These are phyloP conservation scores for Smittia sp. DNA, from an alignment of 2,888 invertebrate species.

Conservation along the genomic window DNA sequence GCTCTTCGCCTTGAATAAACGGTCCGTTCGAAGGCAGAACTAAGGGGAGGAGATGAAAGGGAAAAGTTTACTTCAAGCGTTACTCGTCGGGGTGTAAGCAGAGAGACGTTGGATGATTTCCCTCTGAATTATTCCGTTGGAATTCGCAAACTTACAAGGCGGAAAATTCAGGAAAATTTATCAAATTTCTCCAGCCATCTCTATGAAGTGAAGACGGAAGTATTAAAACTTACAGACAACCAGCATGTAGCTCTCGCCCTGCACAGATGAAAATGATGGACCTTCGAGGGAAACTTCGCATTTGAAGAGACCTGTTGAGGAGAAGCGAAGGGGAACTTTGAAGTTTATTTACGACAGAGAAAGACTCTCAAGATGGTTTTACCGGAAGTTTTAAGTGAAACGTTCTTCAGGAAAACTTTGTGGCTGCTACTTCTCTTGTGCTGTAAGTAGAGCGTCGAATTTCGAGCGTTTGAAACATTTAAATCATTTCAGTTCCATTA, in stretches of 20 bases:
- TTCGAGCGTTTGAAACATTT: slow-evolving; percentile 7
- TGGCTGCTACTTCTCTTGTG: slow-evolving; percentile 34
- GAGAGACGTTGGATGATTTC: too few relatives aligned
- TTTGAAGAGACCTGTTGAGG: slow-evolving; percentile 65
- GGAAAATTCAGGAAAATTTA: too few relatives aligned
- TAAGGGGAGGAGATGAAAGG: slow-evolving; percentile 46
- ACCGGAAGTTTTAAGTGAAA: slow-evolving; percentile 37
- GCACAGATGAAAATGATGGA: slow-evolving; percentile 71
- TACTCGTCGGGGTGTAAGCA: neutral
- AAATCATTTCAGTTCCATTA: neutral
- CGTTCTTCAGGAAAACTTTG: slow-evolving; percentile 28
- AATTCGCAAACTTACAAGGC: too few relatives aligned
- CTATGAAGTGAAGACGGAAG: too few relatives aligned
- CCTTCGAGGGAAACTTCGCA: slow-evolving; percentile 79
- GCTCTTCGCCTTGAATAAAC: slow-evolving; percentile 61
- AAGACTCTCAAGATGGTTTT: neutral
- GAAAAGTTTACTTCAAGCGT: neutral
- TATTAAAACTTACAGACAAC: slow-evolving; percentile 76
- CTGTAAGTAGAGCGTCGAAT: neutral
- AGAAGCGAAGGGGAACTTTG: neutral
- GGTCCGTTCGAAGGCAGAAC: slow-evolving; percentile 72
- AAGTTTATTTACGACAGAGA: neutral
- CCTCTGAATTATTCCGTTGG: too few relatives aligned
- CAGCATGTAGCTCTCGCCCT: slow-evolving; percentile 74
- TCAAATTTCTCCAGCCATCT: too few relatives aligned